Percentiles rank a stretch among this genome's conserved stretches.
Evolutionary conservation across 2,888 invertebrate genomes (phyloP).

Genomic region (Xestia sexstrigata): DNA sequence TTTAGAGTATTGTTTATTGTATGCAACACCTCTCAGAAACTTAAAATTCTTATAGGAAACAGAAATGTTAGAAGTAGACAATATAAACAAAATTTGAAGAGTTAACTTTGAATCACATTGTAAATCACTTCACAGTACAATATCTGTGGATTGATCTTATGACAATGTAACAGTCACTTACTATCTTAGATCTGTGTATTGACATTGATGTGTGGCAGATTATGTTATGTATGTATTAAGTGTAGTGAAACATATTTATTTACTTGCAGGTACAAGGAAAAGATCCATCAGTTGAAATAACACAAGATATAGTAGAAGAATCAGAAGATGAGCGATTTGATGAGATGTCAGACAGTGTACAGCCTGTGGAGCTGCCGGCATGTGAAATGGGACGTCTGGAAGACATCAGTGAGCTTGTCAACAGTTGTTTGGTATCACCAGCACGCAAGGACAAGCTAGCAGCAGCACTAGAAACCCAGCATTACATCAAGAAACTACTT

Average conservation of each 20-base stretch:
- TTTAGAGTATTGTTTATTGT: background rate
- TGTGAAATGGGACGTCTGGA: slow-evolving; percentile 98
- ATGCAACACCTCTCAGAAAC: background rate
- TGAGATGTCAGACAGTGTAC: slow-evolving; percentile 98
- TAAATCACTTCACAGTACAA: slow-evolving; percentile 12
- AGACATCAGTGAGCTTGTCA: slow-evolving; percentile 98
- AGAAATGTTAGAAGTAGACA: background rate
- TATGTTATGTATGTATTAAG: slow-evolving; percentile 29
- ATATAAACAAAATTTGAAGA: background rate
- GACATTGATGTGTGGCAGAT: slow-evolving; percentile 35
- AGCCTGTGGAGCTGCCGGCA: slow-evolving; percentile 98
- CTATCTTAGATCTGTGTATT: slow-evolving; percentile 32
- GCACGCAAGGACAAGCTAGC: slow-evolving; percentile 98
- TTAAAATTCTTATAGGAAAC: slow-evolving; percentile 43
- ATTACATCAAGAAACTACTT: slow-evolving; percentile 98
- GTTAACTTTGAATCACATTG: slow-evolving; percentile 11
- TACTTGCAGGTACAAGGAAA: slow-evolving; percentile 97
- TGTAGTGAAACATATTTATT: slow-evolving; percentile 20
- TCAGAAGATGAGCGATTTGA: slow-evolving; percentile 99
- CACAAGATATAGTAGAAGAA: slow-evolving; percentile 98
- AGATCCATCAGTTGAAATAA: slow-evolving; percentile 99
- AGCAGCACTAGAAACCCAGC: slow-evolving; percentile 97
- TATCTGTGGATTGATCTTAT: slow-evolving; percentile 12
- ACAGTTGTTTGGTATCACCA: slow-evolving; percentile 96
- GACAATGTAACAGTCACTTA: slow-evolving; percentile 20